Evolutionary conservation across 2,797 vertebrate genomes (phyloP).

Genomic region (Mallotus villosus): DNA sequence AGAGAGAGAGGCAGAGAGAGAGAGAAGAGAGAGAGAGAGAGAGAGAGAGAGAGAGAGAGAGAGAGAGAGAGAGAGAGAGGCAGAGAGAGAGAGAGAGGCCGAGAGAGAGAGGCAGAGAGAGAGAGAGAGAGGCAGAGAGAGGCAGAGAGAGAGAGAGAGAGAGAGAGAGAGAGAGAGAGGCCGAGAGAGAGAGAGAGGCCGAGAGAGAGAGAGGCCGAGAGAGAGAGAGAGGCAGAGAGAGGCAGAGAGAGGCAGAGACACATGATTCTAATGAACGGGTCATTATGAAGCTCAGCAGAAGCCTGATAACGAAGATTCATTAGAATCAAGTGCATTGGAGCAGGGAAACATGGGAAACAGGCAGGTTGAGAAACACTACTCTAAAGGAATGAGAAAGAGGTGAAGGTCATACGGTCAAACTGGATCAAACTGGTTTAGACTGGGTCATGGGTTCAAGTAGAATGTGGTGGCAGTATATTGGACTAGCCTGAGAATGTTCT

Average conservation of each 20-base stretch:
- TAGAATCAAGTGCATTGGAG: too few relatives aligned
- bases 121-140: slow-evolving; percentile 1
- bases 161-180: neutral
- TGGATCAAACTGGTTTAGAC: slow-evolving; percentile 25
- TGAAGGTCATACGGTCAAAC: slow-evolving; percentile 13
- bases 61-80: neutral
- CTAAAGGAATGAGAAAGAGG: neutral
- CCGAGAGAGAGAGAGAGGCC: neutral
- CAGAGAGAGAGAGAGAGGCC: neutral
- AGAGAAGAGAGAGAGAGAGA: neutral
- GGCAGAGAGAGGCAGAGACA: slow-evolving; percentile 9
- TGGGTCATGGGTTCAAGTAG: slow-evolving; percentile 45
- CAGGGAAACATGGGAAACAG: too few relatives aligned
- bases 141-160: neutral
- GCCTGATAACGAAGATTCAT: too few relatives aligned
- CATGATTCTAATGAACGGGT: too few relatives aligned
- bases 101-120: neutral
- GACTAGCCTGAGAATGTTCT: slow-evolving; percentile 28
- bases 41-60: slow-evolving; percentile 7
- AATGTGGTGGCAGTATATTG: slow-evolving; percentile 57
- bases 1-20: neutral
- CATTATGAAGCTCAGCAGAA: too few relatives aligned
- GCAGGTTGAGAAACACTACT: too few relatives aligned
- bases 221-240: neutral
- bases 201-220: neutral